Conservation (phyloP, 2,113 vertebrate genomes). For the Rhea americana region DNA sequence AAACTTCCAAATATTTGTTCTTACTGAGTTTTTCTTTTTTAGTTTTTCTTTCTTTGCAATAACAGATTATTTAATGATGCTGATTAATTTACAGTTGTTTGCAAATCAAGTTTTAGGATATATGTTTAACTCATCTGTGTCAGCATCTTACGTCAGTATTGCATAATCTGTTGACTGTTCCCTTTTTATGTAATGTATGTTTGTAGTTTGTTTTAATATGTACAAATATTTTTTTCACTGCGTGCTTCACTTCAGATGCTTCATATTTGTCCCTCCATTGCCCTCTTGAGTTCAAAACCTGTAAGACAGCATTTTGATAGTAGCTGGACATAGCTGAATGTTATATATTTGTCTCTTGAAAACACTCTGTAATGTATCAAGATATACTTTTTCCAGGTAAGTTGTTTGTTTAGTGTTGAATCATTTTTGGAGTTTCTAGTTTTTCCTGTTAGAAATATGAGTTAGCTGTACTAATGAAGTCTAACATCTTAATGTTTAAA, state of each 20-base stretch:
- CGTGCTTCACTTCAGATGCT: conserved; percentile 23
- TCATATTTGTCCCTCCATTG: conserved; percentile 65
- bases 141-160: neutral
- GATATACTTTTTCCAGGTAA: neutral
- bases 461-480: neutral
- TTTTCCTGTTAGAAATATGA: neutral
- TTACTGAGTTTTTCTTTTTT: neutral
- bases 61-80: neutral
- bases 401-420: neutral
- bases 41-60: neutral
- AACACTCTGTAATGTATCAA: neutral
- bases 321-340: neutral
- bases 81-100: neutral
- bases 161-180: conserved; percentile 49
- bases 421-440: neutral
- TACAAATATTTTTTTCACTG: conserved; percentile 54
- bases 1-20: neutral
- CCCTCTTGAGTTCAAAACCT: conserved; percentile 74
- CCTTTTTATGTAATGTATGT: conserved; percentile 70
- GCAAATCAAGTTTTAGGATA: neutral
- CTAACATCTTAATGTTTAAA: neutral
- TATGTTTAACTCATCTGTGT: neutral
- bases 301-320: neutral
- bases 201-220: conserved; percentile 73
- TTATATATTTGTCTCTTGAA: neutral